A percentile compares a stretch with the other conserved stretches of the same genome.
Evolutionary conservation across 2,888 invertebrate genomes (phyloP).

Genomic region (Polydrusus pterygomalis): DNA sequence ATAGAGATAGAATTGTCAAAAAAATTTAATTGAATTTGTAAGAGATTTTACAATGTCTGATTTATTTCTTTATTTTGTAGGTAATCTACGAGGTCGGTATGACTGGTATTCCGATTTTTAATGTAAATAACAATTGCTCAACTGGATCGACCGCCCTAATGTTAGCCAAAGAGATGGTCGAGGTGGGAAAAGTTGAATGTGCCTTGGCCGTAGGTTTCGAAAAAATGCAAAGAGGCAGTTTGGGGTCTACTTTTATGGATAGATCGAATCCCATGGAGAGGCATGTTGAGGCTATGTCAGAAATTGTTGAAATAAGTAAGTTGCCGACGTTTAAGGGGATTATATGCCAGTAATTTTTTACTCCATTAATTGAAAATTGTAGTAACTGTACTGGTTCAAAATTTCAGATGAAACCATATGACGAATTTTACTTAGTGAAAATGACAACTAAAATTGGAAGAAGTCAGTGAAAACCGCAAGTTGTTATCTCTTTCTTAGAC

Average conservation of each 20-base stretch:
- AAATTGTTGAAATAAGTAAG: slow-evolving; percentile 81
- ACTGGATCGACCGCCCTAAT: slow-evolving; percentile 95
- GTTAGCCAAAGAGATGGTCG: slow-evolving; percentile 93
- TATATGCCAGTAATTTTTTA: no score
- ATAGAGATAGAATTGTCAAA: no score
- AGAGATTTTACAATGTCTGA: background rate
- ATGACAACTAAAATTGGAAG: no score
- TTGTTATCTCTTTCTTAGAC: no score
- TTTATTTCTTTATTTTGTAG: slow-evolving; percentile 14
- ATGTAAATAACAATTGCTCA: slow-evolving; percentile 99
- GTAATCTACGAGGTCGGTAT: slow-evolving; percentile 57
- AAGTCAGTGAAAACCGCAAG: no score
- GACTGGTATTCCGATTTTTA: slow-evolving; percentile 94
- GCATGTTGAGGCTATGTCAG: slow-evolving; percentile 89
- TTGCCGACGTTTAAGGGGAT: no score
- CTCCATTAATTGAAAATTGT: no score
- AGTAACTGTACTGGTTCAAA: no score
- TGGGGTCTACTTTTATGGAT: slow-evolving; percentile 83
- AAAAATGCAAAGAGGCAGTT: slow-evolving; percentile 96
- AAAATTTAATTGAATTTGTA: no score
- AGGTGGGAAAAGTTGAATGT: slow-evolving; percentile 90
- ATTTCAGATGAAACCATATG: no score
- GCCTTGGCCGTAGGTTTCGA: slow-evolving; percentile 97
- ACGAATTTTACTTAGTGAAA: no score
- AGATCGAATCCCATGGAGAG: slow-evolving; percentile 93